phyloP scores from a whole-genome alignment of 2,888 invertebrate species.

The Ferrisia virgata region DNA sequence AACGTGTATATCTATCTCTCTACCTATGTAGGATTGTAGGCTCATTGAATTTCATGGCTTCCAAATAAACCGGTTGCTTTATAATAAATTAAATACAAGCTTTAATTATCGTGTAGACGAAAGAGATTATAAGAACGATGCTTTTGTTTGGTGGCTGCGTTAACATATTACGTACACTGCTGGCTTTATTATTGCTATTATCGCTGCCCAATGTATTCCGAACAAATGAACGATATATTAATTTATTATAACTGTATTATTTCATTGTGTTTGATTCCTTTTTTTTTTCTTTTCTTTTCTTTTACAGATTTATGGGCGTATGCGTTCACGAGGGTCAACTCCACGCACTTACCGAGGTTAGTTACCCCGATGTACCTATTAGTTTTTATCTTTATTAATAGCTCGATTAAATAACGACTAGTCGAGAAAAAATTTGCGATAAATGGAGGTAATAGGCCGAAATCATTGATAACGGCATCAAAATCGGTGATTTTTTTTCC shows the following conservation, averaged over 20 bases:
- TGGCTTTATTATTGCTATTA: slow-evolving; percentile 33
- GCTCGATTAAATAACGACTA: neutral
- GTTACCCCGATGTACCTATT: slow-evolving; percentile 46
- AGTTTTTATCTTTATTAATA: neutral
- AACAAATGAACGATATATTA: slow-evolving; percentile 11
- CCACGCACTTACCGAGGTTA: slow-evolving; percentile 85
- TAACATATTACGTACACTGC: neutral
- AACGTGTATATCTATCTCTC: too few relatives aligned
- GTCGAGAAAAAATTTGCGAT: neutral
- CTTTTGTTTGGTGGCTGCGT: slow-evolving; percentile 15
- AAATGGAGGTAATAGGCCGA: too few relatives aligned
- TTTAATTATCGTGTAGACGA: slow-evolving; percentile 29
- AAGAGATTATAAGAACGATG: slow-evolving; percentile 24
- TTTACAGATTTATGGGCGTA: slow-evolving; percentile 84
- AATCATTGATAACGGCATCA: too few relatives aligned
- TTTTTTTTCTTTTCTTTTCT: slow-evolving; percentile 47
- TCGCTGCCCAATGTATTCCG: slow-evolving; percentile 6
- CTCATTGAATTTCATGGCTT: slow-evolving; percentile 20
- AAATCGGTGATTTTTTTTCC: too few relatives aligned
- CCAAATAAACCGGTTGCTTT: slow-evolving; percentile 27
- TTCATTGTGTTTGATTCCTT: slow-evolving; percentile 16
- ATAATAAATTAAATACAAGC: slow-evolving; percentile 1
- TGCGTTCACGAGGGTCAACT: slow-evolving; percentile 95
- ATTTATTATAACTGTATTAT: slow-evolving; percentile 33
- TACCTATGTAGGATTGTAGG: too few relatives aligned